Evolutionary conservation across 2,113 vertebrate species (phyloP).

Genomic region (Hippotragus niger): DNA sequence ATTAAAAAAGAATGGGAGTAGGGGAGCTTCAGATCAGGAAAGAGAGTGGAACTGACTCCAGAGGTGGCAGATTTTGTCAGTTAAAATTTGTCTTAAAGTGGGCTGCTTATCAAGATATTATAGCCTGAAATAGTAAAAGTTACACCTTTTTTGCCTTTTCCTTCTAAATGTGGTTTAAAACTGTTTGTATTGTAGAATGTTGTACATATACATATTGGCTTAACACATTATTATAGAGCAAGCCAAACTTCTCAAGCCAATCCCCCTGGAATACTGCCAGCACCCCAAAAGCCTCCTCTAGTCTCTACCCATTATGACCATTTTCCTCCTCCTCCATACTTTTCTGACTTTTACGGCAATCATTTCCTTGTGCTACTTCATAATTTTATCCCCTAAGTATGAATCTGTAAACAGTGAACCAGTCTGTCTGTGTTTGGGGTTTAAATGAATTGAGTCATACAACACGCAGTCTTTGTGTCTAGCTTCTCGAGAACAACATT

Average conservation of each 20-base stretch:
- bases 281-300: neutral
- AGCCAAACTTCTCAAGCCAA: neutral
- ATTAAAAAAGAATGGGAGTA: neutral
- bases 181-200: neutral
- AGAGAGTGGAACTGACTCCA: neutral
- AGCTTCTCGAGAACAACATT: neutral
- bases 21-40: neutral
- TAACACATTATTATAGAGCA: neutral
- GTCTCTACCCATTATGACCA: neutral
- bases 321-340: accelerated
- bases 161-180: neutral
- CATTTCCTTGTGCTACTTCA: neutral
- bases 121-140: neutral
- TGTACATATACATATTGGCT: neutral
- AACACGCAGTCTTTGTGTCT: neutral
- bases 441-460: neutral
- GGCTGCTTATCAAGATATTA: neutral
- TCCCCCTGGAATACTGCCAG: neutral
- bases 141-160: neutral
- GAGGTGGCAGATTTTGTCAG: neutral
- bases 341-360: neutral
- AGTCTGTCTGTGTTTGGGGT: neutral
- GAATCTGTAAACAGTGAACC: neutral
- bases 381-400: neutral
- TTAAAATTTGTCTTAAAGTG: neutral